These are phyloP conservation scores for Noctua fimbriata DNA, from an alignment of 2,888 invertebrate genomes.

Conservation along the genomic window DNA sequence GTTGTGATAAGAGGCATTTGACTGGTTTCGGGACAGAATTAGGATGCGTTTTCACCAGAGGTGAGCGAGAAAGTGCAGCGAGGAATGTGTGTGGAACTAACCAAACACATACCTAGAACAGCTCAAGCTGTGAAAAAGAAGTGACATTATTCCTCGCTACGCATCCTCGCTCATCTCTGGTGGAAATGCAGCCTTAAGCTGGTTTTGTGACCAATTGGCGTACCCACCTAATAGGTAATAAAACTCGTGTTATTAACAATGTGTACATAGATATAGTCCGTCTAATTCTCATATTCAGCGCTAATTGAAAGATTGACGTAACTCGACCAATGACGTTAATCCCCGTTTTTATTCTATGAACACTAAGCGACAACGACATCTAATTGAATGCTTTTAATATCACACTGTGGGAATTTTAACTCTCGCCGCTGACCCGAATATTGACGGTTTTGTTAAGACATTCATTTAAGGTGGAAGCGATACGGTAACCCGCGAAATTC, in stretches of 20 bases:
- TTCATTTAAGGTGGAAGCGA: neutral
- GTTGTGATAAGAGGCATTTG: neutral
- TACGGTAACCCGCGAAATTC: too few relatives aligned
- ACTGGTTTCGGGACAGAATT: too few relatives aligned
- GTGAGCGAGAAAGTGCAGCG: too few relatives aligned
- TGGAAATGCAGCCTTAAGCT: neutral
- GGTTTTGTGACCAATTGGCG: neutral
- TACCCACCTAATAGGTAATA: neutral
- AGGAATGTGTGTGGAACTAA: too few relatives aligned
- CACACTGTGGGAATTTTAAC: neutral
- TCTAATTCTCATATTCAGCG: slow-evolving; percentile 2
- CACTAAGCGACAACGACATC: neutral
- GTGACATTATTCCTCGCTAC: too few relatives aligned
- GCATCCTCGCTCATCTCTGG: too few relatives aligned
- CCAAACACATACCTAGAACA: too few relatives aligned
- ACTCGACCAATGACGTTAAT: slow-evolving; percentile 9
- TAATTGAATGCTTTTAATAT: neutral
- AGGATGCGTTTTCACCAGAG: too few relatives aligned
- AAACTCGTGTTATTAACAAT: neutral
- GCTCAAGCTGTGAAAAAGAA: too few relatives aligned
- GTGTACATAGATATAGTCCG: neutral
- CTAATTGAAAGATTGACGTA: slow-evolving; percentile 25
- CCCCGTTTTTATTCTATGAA: neutral
- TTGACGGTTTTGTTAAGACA: neutral
- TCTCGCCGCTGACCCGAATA: neutral